Evolutionary conservation across 2,113 vertebrate genomes (phyloP).

Genomic region (Sinosuthora webbiana): DNA sequence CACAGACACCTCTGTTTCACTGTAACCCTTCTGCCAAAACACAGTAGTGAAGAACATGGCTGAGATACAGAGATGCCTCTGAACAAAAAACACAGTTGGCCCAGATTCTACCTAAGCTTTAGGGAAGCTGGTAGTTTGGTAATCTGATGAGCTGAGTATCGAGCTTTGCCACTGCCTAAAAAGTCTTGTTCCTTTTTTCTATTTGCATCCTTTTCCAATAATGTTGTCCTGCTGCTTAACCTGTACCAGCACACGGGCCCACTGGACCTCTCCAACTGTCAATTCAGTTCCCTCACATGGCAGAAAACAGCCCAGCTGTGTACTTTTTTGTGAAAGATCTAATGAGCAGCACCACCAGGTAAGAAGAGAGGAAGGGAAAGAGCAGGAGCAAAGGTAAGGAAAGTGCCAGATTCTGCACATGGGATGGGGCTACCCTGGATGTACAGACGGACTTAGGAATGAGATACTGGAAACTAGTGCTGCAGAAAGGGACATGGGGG

Average conservation of each 20-base stretch:
- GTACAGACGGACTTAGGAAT: accelerated
- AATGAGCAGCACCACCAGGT: background rate
- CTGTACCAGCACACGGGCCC: background rate
- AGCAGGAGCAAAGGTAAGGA: background rate
- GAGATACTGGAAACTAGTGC: accelerated
- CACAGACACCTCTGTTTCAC: background rate
- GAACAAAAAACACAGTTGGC: background rate
- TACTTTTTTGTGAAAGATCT: background rate
- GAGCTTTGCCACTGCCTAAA: background rate
- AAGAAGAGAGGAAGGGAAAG: background rate
- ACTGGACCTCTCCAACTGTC: background rate
- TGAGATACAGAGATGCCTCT: background rate
- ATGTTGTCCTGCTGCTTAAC: background rate
- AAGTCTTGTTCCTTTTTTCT: background rate
- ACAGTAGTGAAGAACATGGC: background rate
- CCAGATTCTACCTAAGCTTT: background rate
- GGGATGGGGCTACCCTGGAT: background rate
- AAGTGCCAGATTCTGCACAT: background rate
- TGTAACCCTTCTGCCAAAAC: background rate
- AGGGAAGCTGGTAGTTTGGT: background rate
- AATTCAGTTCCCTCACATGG: background rate
- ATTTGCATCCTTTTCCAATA: background rate
- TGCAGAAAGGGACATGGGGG: accelerated
- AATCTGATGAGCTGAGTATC: background rate
- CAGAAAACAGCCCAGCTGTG: background rate